phyloP scores from a whole-genome alignment of 1,140 invertebrate genomes.

The Contarinia nasturtii region DNA sequence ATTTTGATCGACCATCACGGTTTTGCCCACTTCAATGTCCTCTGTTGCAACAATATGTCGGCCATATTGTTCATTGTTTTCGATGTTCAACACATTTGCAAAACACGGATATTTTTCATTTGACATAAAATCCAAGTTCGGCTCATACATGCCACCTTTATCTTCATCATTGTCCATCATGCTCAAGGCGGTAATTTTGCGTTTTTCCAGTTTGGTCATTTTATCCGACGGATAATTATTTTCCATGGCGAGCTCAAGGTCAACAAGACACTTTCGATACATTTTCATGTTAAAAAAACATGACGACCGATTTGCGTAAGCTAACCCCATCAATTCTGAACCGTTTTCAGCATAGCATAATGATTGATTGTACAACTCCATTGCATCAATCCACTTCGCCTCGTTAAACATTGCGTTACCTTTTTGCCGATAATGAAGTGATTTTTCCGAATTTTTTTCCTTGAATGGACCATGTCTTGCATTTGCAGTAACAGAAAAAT shows the following conservation, averaged over 20 bases:
- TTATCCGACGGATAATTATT: conserved; percentile 29
- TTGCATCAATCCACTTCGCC: conserved; percentile 18
- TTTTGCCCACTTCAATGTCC: conserved; percentile 49
- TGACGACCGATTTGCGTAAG: conserved; percentile 49
- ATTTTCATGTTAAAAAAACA: conserved; percentile 38
- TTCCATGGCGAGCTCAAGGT: conserved; percentile 30
- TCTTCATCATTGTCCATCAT: conserved; percentile 12
- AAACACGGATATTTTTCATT: conserved; percentile 32
- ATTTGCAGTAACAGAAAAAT: background rate
- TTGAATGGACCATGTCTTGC: background rate
- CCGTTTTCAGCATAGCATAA: conserved; percentile 30
- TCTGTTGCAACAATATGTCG: conserved; percentile 40
- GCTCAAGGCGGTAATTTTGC: conserved; percentile 27
- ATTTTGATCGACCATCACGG: conserved; percentile 57
- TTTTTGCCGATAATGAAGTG: background rate
- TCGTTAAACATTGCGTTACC: background rate
- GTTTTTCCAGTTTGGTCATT: conserved; percentile 30
- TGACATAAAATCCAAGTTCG: conserved; percentile 22
- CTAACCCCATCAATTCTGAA: conserved; percentile 34
- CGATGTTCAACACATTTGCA: conserved; percentile 34
- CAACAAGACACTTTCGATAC: conserved; percentile 36
- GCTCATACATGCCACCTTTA: conserved; percentile 14
- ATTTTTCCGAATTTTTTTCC: background rate
- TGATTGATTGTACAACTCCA: conserved; percentile 40
- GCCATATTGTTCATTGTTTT: conserved; percentile 33